Conservation (phyloP, 2,888 invertebrate species). For the Apotomis capreana region DNA sequence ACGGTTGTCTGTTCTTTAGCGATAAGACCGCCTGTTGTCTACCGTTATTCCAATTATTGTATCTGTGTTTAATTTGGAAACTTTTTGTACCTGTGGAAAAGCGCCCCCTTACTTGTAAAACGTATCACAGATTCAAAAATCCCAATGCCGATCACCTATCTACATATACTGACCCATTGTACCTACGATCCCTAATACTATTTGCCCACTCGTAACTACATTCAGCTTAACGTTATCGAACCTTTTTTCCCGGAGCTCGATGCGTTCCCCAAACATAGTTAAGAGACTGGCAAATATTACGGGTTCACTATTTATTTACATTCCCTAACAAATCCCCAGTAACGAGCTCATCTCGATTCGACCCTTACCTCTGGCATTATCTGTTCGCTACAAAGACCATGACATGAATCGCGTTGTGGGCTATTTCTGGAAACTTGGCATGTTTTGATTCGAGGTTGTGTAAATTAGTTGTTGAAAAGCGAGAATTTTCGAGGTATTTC, state of each 20-base stretch:
- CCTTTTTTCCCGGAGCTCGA: slow-evolving; percentile 39
- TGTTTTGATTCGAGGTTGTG: slow-evolving; percentile 2
- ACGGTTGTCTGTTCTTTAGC: no score
- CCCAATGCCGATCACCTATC: not conserved
- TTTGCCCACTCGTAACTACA: slow-evolving; percentile 36
- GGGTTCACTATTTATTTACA: slow-evolving; percentile 60
- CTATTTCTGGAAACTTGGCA: slow-evolving; percentile 9
- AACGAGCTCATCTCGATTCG: slow-evolving; percentile 58
- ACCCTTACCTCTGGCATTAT: slow-evolving; percentile 18
- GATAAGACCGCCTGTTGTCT: no score
- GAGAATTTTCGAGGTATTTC: no score
- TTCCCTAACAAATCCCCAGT: slow-evolving; percentile 64
- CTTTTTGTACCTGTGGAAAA: no score
- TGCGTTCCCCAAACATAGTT: slow-evolving; percentile 66
- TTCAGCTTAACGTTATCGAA: slow-evolving; percentile 40
- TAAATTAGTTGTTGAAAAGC: not conserved
- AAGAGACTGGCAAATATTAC: slow-evolving; percentile 62
- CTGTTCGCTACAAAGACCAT: slow-evolving; percentile 24
- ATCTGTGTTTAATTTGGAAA: no score
- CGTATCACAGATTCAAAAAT: not conserved
- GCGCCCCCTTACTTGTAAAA: no score
- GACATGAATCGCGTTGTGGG: slow-evolving; percentile 18
- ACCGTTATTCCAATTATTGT: no score
- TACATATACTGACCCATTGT: slow-evolving; percentile 1
- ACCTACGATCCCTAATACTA: slow-evolving; percentile 21